Percentiles rank a stretch among this genome's conserved stretches.
phyloP scores from a whole-genome alignment of 2,797 vertebrate species.

The Cossypha caffra region DNA sequence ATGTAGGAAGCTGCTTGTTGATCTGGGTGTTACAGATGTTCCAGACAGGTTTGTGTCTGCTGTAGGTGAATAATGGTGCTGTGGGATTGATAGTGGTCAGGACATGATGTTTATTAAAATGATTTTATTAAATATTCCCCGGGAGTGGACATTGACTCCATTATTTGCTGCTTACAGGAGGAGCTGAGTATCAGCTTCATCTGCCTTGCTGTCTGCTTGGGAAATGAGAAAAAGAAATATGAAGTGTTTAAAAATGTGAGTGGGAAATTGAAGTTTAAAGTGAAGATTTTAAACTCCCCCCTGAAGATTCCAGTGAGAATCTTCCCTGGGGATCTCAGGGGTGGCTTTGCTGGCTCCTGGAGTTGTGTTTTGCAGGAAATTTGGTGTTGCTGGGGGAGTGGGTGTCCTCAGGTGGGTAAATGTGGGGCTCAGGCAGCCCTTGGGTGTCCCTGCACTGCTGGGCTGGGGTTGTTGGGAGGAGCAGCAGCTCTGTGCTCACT shows the following conservation, averaged over 20 bases:
- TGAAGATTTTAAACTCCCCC: not conserved
- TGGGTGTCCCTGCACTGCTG: not conserved
- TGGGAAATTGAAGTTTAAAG: not conserved
- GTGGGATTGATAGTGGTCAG: not conserved
- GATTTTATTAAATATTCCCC: not conserved
- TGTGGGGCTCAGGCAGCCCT: not conserved
- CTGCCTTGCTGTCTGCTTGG: not conserved
- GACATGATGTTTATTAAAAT: not conserved
- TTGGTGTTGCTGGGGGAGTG: not conserved
- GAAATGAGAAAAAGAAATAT: slow-evolving; percentile 15
- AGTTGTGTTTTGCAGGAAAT: not conserved
- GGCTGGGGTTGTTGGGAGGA: not conserved
- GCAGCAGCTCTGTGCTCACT: not conserved
- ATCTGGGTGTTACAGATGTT: not conserved
- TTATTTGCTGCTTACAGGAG: not conserved
- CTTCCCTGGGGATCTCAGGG: not conserved
- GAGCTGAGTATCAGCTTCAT: not conserved
- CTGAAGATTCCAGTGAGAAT: not conserved
- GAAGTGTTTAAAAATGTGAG: not conserved
- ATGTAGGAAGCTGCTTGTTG: not conserved
- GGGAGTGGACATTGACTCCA: not conserved
- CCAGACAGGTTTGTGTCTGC: not conserved
- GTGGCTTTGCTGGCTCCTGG: not conserved
- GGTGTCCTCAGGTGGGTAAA: not conserved
- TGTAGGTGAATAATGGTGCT: not conserved